Evolutionary conservation across 2,113 vertebrate species (phyloP), one percentile per base, ranked within the genome.

Genomic region (Motacilla tschutschensis): DNA sequence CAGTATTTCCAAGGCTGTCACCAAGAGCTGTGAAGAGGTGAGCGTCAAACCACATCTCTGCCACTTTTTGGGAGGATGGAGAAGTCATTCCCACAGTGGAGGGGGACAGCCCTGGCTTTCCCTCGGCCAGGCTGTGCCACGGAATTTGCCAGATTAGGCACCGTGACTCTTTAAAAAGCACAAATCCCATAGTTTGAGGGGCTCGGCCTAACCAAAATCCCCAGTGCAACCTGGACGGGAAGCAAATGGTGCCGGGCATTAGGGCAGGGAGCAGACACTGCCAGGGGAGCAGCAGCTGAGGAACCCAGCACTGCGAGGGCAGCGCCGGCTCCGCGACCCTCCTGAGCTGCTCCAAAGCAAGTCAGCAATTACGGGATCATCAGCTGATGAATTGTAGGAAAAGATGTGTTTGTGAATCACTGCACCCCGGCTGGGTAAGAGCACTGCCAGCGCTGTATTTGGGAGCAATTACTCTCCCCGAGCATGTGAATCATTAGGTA

Each of bases 401-500:
- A 66, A 83, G 89, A 46, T 16, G 38, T 1, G 4, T 62, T 91
- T 72, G 63, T 92, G 91, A 83, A 95, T 93, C 83, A 83, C 79
- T 2, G 44, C 54, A 47, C 44, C 80, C 69, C 21, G 78, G 66
- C 87, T 90, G 91, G 87, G 77, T 80, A 54, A 35, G 85, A 93
- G 58, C 83, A 78, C 55, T 46, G 10, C 50, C 16, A 6, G 87
- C 31, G 85, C 87, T 50, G 79, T 69, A 86, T 90, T 88, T 87
- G 74, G 84, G 88, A 94, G 88, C 78, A 93, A 88, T 93, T 80
- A 82, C 87, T 88, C 84, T 93, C 89, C 84, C 87, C 7, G 33
- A 94, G 87, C 83, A 62, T 87, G 90, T 94, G 93, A 95, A 88
- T 94, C 91, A 93, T 92, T 93, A 94, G 84, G 44, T 80, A 66